Evolutionary conservation across 2,797 vertebrate genomes (phyloP), one percentile per base, ranked within the genome.

Genomic region (Sebastes baramenuke): DNA sequence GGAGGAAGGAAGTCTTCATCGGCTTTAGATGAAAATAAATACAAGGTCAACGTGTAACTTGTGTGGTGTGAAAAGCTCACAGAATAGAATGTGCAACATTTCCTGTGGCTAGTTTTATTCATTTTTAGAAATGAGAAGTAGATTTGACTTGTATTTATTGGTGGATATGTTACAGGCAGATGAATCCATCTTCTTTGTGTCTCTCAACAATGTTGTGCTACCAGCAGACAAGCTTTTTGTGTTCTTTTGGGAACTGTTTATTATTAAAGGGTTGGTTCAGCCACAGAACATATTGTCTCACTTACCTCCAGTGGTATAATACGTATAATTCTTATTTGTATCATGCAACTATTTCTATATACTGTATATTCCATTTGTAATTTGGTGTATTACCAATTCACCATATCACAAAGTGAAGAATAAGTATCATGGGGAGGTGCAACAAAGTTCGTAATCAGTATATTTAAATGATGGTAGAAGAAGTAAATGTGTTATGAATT

Each of bases 1-100:
- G 61, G 79, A 90, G 92, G 90, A 92, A 94, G 90, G 90, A 93
- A 91, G 92, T 90, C 74, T 82, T 92, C 64, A 68, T 49, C 58
- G 14, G 59, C 75, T 85, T 75, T 30, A 71, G 72, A 75, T 80
- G 72, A 84, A 92, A 91, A 94, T 90, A 91, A 86, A 86, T 65
- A 77, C 52, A 72, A 2, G 38, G 73, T 42, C 42, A 78, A 60
- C n/a, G 13, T 46, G 54, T 32, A 66, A 64, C 58, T 55, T 56
- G 24, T 77, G 72, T 62, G 72, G 54, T 66, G n/a, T 77, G 1
- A 14, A 29, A 52, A 52, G 24, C 30, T 61, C 56, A 56, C 65
- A 25, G 29, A 36, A 14, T 2, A 71, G 54, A 77, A 34, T 68
- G 16, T 75, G 42, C 3, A 58, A 22, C 11, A 30, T 58, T 76